These are phyloP conservation scores for Pachypanchax playfairii DNA, from an alignment of 2,113 vertebrate species.

Conservation along the genomic window DNA sequence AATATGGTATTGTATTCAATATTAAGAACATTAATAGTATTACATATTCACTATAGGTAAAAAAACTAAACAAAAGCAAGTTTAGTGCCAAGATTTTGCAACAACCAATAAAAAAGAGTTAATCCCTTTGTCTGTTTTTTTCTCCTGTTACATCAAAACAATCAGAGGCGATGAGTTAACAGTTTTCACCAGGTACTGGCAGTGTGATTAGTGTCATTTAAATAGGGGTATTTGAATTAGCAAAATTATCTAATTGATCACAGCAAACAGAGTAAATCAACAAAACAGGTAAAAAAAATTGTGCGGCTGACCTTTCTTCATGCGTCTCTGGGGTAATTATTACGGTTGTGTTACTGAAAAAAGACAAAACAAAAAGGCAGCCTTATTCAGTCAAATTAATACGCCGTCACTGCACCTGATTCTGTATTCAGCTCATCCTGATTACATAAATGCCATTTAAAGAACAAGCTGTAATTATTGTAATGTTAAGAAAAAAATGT, in stretches of 20 bases:
- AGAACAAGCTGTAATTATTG: slow-evolving; percentile 42
- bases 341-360: slow-evolving; percentile 28
- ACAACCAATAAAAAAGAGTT: not conserved
- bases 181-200: slow-evolving; percentile 6
- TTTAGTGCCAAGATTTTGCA: not conserved
- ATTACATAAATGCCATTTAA: slow-evolving; percentile 25
- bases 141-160: not conserved
- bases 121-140: not conserved
- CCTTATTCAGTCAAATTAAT: slow-evolving; percentile 28
- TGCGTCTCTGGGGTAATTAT: slow-evolving; percentile 30
- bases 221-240: slow-evolving; percentile 42
- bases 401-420: slow-evolving; percentile 7
- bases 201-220: slow-evolving; percentile 42
- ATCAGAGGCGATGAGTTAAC: slow-evolving; percentile 1
- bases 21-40: too few species aligned
- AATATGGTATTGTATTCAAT: too few species aligned
- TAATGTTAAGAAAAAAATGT: slow-evolving; percentile 38
- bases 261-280: slow-evolving; percentile 9
- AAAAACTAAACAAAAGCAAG: too few species aligned
- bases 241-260: slow-evolving; percentile 16
- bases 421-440: slow-evolving; percentile 10
- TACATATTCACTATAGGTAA: too few species aligned
- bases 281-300: slow-evolving; percentile 22
- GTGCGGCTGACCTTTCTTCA: slow-evolving; percentile 30
- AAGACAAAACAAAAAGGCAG: slow-evolving; percentile 36